A percentile compares a stretch with the other conserved stretches of the same genome.
Conservation (phyloP, 2,888 invertebrate genomes). For the Venustoraphidia nigricollis region DNA sequence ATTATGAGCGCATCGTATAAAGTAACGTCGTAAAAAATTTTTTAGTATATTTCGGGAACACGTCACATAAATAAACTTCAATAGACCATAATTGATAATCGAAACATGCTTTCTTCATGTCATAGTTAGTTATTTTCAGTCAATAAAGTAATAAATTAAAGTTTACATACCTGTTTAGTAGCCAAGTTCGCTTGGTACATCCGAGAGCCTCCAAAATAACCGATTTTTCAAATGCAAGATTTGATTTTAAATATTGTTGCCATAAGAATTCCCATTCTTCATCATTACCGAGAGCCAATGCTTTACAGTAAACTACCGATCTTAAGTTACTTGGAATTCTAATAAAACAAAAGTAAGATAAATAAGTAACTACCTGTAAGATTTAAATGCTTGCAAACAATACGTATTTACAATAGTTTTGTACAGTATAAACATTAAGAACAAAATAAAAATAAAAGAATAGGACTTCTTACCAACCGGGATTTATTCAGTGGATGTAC, state of each 20-base stretch:
- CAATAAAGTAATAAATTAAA: background rate
- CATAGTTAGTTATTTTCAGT: background rate
- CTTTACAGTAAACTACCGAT: slow-evolving; percentile 55
- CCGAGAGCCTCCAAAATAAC: slow-evolving; percentile 48
- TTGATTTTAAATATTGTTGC: slow-evolving; percentile 42
- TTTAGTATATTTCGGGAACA: no score
- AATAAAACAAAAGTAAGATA: slow-evolving; percentile 9
- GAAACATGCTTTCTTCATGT: no score
- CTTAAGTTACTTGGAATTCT: slow-evolving; percentile 61
- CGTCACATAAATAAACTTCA: no score
- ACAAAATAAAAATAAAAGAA: no score
- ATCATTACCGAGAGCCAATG: slow-evolving; percentile 46
- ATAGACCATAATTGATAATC: background rate
- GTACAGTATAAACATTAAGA: background rate
- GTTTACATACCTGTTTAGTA: slow-evolving; percentile 27
- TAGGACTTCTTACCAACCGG: no score
- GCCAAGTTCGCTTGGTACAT: slow-evolving; percentile 44
- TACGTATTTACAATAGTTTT: background rate
- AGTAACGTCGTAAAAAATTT: no score
- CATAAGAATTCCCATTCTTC: slow-evolving; percentile 63
- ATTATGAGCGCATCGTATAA: no score
- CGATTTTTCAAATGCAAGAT: slow-evolving; percentile 50
- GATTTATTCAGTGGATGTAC: no score
- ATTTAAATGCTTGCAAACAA: background rate
- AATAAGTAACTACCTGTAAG: no score